Evolutionary conservation across 2,888 invertebrate genomes (phyloP).

Genomic region (Leptinotarsa juncta): DNA sequence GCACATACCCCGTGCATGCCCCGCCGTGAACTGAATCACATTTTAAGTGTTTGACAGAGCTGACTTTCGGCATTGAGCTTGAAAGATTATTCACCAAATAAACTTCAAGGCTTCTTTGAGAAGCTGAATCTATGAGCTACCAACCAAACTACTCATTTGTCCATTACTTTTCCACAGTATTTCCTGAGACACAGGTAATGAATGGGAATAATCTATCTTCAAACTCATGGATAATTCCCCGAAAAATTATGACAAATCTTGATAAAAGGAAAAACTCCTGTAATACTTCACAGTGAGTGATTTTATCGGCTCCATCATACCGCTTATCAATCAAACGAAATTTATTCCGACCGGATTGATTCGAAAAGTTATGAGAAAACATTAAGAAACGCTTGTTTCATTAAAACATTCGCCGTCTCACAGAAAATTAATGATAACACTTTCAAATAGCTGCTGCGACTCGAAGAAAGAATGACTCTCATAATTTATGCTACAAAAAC

Average conservation of each 20-base stretch:
- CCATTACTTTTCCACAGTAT: not conserved
- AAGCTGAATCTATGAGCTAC: too few species aligned
- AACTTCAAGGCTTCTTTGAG: too few species aligned
- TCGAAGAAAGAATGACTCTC: slow-evolving; percentile 33
- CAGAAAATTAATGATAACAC: slow-evolving; percentile 36
- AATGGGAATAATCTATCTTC: not conserved
- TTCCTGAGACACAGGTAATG: not conserved
- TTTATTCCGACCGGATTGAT: slow-evolving; percentile 31
- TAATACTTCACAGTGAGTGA: slow-evolving; percentile 14
- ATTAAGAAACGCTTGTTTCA: slow-evolving; percentile 36
- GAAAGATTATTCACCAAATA: too few species aligned
- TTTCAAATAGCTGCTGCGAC: slow-evolving; percentile 28
- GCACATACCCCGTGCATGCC: too few species aligned
- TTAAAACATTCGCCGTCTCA: slow-evolving; percentile 21
- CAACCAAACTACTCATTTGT: not conserved
- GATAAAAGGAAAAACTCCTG: slow-evolving; percentile 10
- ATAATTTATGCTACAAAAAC: slow-evolving; percentile 8
- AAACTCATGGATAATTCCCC: not conserved
- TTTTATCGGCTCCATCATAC: slow-evolving; percentile 9
- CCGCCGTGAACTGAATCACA: too few species aligned
- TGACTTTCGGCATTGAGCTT: too few species aligned
- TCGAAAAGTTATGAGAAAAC: slow-evolving; percentile 36
- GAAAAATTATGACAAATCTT: not conserved
- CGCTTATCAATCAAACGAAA: slow-evolving; percentile 15
- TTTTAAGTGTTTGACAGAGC: too few species aligned